Conservation (phyloP, 2,113 vertebrate genomes). For the Zosterops lateralis region DNA sequence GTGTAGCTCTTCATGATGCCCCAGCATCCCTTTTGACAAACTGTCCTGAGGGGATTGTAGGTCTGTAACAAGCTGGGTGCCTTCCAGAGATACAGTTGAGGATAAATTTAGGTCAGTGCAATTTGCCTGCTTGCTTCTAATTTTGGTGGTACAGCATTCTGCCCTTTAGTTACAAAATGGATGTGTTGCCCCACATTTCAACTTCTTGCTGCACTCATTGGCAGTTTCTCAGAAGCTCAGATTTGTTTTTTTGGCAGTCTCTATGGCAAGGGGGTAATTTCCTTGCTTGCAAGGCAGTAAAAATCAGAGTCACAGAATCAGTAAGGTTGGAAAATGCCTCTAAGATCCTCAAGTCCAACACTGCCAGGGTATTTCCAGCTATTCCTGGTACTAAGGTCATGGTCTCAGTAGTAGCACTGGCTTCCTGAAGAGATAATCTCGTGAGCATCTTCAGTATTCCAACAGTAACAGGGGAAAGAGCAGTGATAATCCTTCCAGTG, state of each 20-base stretch:
- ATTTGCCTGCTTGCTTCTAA: background rate
- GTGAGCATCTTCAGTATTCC: background rate
- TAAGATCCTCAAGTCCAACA: background rate
- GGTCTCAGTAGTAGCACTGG: background rate
- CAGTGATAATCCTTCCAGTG: background rate
- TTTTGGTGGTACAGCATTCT: background rate
- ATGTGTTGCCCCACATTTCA: background rate
- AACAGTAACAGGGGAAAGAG: background rate
- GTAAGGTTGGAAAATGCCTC: background rate
- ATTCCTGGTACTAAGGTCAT: background rate
- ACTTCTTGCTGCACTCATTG: background rate
- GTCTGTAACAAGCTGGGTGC: background rate
- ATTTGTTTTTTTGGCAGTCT: background rate
- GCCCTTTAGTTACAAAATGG: background rate
- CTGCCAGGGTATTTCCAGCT: background rate
- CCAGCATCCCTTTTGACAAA: background rate
- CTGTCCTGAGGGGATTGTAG: background rate
- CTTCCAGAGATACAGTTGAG: background rate
- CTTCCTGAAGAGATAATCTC: background rate
- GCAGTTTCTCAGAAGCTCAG: background rate
- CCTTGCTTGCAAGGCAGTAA: background rate
- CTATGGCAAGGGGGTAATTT: background rate
- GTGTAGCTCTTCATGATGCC: background rate
- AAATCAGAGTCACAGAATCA: background rate
- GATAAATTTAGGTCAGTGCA: conserved; percentile 1